Base-by-base conservation (phyloP, 2,888 invertebrate species). In the Phyto melanocephala region DNA sequence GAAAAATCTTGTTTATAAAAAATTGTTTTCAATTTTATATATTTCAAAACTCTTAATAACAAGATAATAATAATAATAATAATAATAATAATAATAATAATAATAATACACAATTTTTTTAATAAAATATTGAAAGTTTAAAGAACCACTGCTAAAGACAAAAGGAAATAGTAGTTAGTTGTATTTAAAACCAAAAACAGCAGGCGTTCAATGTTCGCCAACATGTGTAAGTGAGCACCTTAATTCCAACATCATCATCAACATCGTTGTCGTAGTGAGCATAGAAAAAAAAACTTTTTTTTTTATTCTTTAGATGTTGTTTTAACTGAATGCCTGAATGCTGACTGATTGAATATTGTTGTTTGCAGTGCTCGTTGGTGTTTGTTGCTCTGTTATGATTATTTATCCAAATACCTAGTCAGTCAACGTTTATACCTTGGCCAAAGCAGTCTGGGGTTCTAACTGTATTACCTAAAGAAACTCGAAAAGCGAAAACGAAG, bases 361-460 rank as follows among this genome's bases (percentile, higher is more conserved):
- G 62, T 42, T 62, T 17, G 52, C 17, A 22, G 22, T 24, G 2
- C 37, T 52, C 20, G 52, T 1, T 42, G 28, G 47, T 54, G 47
- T 2, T 68, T 63, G 47, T 40, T 62, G 81, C 81, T 82, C 79
- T 79, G 82, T 82, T 82, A 75, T 79, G 78, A 79, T 82, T 79
- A 79, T 75, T 79, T 79, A 58, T 75, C 70, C 65, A 75, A 63
- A 45, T 52, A 60, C 37, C 47, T 40, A 58, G 77, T 65, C 81
- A 88, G 88, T 88, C 88, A 86, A 85, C 87, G 87, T 89, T 89
- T 86, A 86, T 84, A 87, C 89, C 88, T 88, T 87, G 89, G 87
- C 87, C 87, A 86, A 80, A 85, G 85, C 87, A 86, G 88, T 86
- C 84, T 85, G 75, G 70, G 17, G 15, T 70, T 58, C 58, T 37